A percentile compares a stretch with the other conserved stretches of the same genome.
Evolutionary conservation across 2,113 vertebrate species (phyloP).

Genomic region (Benitochromis conjunctus): DNA sequence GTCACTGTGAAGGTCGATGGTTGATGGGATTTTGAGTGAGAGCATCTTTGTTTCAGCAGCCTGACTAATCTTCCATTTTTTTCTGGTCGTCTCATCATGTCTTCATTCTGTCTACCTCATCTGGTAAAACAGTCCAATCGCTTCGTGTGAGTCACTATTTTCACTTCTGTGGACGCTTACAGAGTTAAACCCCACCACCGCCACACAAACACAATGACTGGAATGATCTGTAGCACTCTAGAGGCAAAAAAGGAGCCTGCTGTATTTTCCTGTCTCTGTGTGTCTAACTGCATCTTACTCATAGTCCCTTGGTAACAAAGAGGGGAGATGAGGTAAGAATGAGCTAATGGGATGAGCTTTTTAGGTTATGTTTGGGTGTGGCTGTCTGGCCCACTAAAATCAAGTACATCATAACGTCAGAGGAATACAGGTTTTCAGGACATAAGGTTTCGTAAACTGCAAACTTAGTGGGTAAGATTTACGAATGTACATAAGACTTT

Average conservation of each 20-base stretch:
- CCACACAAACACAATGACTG: neutral
- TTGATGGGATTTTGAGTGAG: constrained; percentile 31
- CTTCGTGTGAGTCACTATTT: constrained; percentile 34
- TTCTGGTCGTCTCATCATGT: constrained; percentile 4
- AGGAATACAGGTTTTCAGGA: neutral
- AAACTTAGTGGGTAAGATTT: neutral
- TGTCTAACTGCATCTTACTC: constrained; percentile 40
- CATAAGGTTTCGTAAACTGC: neutral
- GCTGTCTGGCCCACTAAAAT: constrained; percentile 10
- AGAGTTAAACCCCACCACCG: neutral
- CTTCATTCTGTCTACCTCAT: constrained; percentile 16
- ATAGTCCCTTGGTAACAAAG: constrained; percentile 38
- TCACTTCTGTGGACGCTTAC: constrained; percentile 4
- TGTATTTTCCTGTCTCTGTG: neutral
- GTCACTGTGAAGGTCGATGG: neutral
- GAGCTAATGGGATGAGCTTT: constrained; percentile 53
- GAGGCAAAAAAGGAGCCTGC: neutral
- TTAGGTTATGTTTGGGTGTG: constrained; percentile 35
- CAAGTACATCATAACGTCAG: neutral
- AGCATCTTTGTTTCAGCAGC: constrained; percentile 37
- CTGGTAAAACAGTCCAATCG: neutral
- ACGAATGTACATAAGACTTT: neutral
- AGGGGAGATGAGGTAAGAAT: constrained; percentile 57
- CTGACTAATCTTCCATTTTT: constrained; percentile 50
- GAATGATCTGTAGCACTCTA: neutral